Percentiles rank a stretch among this genome's conserved stretches.
Evolutionary conservation across 2,888 invertebrate species (phyloP).

Genomic region (Pseudococcus viburni): DNA sequence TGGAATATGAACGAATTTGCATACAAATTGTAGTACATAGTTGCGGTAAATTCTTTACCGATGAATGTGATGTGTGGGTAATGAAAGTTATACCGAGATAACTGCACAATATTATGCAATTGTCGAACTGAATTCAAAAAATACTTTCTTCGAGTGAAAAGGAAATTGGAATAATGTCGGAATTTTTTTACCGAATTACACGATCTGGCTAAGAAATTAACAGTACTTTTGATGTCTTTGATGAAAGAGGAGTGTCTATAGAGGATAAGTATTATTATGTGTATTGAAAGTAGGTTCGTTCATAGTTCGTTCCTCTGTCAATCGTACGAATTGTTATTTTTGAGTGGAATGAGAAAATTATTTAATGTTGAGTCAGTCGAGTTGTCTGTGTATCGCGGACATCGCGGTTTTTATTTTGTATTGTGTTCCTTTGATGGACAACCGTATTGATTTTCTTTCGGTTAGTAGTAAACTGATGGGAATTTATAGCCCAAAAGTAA

Average conservation of each 20-base stretch:
- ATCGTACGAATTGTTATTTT: too few species aligned
- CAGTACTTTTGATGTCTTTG: background rate
- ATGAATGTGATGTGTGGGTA: background rate
- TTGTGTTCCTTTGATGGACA: too few species aligned
- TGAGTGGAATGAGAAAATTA: too few species aligned
- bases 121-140: background rate
- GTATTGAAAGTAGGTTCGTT: too few species aligned
- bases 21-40: conserved; percentile 7
- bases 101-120: background rate
- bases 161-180: background rate
- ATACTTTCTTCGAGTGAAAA: conserved; percentile 4
- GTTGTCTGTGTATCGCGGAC: too few species aligned
- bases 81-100: background rate
- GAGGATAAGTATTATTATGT: background rate
- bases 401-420: too few species aligned
- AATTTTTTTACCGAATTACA: background rate
- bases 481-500: too few species aligned
- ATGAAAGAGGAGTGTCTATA: background rate
- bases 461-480: too few species aligned
- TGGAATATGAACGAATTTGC: background rate
- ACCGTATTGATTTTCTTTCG: too few species aligned
- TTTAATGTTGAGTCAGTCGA: too few species aligned
- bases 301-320: too few species aligned
- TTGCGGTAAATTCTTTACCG: background rate
- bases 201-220: background rate